Evolutionary conservation across 2,888 invertebrate species (phyloP).

Genomic region (Drosophila acutilabella): DNA sequence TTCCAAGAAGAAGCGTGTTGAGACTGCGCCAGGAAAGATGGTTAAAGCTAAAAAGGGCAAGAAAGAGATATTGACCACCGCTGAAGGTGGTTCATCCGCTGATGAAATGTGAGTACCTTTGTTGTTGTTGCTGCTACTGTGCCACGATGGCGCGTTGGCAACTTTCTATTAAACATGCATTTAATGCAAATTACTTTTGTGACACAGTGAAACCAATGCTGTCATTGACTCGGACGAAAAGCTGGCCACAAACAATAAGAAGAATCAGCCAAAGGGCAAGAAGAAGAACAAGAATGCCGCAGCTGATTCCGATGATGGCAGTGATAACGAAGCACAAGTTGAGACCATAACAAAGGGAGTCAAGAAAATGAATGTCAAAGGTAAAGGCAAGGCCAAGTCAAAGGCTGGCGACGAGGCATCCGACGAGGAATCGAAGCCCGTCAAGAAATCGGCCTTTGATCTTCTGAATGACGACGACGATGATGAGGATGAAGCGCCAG

Average conservation of each 20-base stretch:
- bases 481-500: constrained; percentile 54
- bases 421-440: constrained; percentile 82
- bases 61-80: constrained; percentile 87
- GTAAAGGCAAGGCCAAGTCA: constrained; percentile 85
- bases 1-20: constrained; percentile 84
- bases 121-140: constrained; percentile 9
- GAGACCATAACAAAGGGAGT: constrained; percentile 86
- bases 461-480: constrained; percentile 88
- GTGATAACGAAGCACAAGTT: constrained; percentile 86
- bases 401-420: constrained; percentile 75
- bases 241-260: constrained; percentile 85
- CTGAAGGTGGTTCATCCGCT: constrained; percentile 86
- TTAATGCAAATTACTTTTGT: neutral
- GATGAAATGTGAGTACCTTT: constrained; percentile 89
- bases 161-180: constrained; percentile 56
- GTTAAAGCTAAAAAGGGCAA: constrained; percentile 93
- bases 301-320: constrained; percentile 81
- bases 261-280: constrained; percentile 80
- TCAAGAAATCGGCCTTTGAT: constrained; percentile 88
- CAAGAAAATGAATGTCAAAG: constrained; percentile 87
- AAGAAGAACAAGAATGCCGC: constrained; percentile 75
- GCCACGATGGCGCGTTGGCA: constrained; percentile 64
- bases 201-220: constrained; percentile 87
- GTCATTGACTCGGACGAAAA: constrained; percentile 74
- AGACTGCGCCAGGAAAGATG: constrained; percentile 86